A percentile compares a stretch with the other conserved stretches of the same genome.
Evolutionary conservation across 2,113 vertebrate genomes (phyloP).

Genomic region (Lipophrys pholis): DNA sequence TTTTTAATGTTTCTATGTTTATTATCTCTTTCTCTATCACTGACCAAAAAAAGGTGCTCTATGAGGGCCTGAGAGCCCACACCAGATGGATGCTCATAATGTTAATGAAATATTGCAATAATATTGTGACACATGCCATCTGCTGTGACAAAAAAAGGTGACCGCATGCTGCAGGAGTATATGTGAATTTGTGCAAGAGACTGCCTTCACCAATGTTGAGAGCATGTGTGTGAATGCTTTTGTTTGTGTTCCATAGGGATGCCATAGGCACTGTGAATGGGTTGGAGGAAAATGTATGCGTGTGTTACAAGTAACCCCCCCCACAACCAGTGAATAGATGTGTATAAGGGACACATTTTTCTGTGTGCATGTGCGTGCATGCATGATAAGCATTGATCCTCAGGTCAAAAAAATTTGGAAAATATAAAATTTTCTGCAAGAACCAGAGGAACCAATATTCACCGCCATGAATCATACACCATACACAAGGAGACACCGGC

Average conservation of each 20-base stretch:
- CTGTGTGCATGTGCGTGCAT: slow-evolving; percentile 39
- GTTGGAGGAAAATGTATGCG: slow-evolving; percentile 13
- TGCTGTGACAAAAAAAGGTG: slow-evolving; percentile 72
- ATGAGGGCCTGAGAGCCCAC: slow-evolving; percentile 51
- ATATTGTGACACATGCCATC: slow-evolving; percentile 79
- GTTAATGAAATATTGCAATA: slow-evolving; percentile 78
- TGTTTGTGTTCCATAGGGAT: slow-evolving; percentile 31
- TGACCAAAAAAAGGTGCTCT: slow-evolving; percentile 69
- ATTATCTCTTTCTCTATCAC: slow-evolving; percentile 55
- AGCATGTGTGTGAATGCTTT: no score
- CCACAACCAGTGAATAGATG: slow-evolving; percentile 39
- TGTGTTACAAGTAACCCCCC: slow-evolving; percentile 14
- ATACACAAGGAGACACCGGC: slow-evolving; percentile 50
- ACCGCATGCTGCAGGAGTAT: slow-evolving; percentile 46
- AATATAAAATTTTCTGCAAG: slow-evolving; percentile 48
- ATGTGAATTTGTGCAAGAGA: slow-evolving; percentile 55
- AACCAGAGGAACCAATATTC: slow-evolving; percentile 63
- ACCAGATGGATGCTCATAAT: slow-evolving; percentile 78
- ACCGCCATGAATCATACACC: slow-evolving; percentile 60
- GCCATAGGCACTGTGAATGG: slow-evolving; percentile 32
- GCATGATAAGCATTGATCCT: no score
- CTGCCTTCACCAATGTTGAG: slow-evolving; percentile 11
- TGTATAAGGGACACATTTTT: slow-evolving; percentile 17
- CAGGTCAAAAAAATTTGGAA: no score
- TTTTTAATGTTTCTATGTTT: slow-evolving; percentile 42